These are phyloP conservation scores for Mactromeris polynyma DNA, from an alignment of 2,888 invertebrate species.

Conservation along the genomic window DNA sequence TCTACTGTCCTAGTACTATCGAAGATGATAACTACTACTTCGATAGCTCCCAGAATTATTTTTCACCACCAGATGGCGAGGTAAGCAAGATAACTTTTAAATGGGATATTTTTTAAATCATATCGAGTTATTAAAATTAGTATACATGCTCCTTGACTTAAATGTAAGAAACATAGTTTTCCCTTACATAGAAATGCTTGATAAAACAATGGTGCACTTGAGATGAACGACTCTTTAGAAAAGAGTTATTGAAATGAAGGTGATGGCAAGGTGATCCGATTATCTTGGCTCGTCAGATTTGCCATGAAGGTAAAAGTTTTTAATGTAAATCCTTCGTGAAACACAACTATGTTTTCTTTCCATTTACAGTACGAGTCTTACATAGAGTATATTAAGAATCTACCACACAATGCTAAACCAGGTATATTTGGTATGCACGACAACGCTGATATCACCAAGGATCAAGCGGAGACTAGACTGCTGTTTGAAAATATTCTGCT, in stretches of 20 bases:
- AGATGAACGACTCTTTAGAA: too few relatives aligned
- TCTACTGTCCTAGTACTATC: constrained; percentile 86
- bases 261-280: too few relatives aligned
- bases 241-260: too few relatives aligned
- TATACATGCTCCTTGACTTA: too few relatives aligned
- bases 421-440: constrained; percentile 88
- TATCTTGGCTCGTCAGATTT: too few relatives aligned
- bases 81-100: constrained; percentile 75
- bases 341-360: background rate
- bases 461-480: constrained; percentile 87
- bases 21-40: constrained; percentile 85
- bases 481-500: constrained; percentile 88
- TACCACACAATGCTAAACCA: constrained; percentile 87
- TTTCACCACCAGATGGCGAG: constrained; percentile 86
- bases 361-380: constrained; percentile 86
- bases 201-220: too few relatives aligned
- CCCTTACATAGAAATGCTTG: too few relatives aligned
- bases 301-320: too few relatives aligned
- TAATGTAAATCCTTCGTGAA: too few relatives aligned
- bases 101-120: too few relatives aligned
- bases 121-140: too few relatives aligned
- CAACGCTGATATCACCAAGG: constrained; percentile 88
- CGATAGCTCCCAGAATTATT: constrained; percentile 86
- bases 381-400: constrained; percentile 86
- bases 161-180: too few relatives aligned